Conservation (phyloP, 2,113 vertebrate genomes). For the Leptosomus discolor region DNA sequence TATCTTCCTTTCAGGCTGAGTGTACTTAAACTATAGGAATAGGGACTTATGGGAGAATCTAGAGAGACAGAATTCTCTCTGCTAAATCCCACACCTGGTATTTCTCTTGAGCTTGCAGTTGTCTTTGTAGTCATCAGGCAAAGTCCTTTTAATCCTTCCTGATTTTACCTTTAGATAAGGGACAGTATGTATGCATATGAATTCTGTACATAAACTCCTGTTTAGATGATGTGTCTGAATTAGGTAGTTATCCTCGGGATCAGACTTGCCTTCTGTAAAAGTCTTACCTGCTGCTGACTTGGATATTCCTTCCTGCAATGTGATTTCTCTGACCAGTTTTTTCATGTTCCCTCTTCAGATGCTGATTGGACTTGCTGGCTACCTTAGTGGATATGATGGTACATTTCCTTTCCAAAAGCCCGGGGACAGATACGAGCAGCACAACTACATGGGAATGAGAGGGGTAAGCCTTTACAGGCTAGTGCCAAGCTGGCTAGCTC, state of each 20-base stretch:
- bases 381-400: conserved; percentile 92
- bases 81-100: not conserved
- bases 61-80: not conserved
- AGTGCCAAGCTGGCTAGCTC: not conserved
- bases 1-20: not conserved
- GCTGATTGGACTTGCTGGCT: conserved; percentile 94
- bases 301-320: not conserved
- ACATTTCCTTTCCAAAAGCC: conserved; percentile 94
- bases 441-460: conserved; percentile 95
- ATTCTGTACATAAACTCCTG: not conserved
- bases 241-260: not conserved
- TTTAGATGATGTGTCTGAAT: not conserved
- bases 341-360: conserved; percentile 77
- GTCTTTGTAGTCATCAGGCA: not conserved
- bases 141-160: not conserved
- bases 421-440: conserved; percentile 92
- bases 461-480: conserved; percentile 78
- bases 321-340: not conserved
- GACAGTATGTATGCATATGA: not conserved
- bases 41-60: not conserved
- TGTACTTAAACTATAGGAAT: not conserved
- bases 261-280: not conserved
- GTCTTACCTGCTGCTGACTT: not conserved
- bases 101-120: not conserved
- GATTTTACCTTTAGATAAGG: not conserved